Percentiles rank a stretch among this genome's conserved stretches.
These are phyloP conservation scores for Muscicapa comitata DNA, from an alignment of 2,797 vertebrate species.

Conservation along the genomic window DNA sequence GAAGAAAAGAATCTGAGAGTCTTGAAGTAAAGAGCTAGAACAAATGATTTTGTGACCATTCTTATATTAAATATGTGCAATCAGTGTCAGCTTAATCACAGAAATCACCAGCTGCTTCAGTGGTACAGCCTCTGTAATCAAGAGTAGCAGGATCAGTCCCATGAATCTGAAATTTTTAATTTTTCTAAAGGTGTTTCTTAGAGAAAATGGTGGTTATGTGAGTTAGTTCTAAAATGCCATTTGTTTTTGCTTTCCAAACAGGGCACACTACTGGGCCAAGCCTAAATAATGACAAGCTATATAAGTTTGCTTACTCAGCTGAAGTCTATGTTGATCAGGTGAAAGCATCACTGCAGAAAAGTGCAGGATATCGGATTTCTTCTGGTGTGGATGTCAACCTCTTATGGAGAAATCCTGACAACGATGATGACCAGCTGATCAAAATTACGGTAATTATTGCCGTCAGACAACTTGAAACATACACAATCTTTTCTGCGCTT, in stretches of 20 bases:
- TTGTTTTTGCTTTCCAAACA: slow-evolving; percentile 34
- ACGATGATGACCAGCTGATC: slow-evolving; percentile 88
- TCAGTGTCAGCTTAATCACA: neutral
- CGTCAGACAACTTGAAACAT: neutral
- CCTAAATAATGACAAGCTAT: slow-evolving; percentile 88
- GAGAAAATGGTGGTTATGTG: neutral
- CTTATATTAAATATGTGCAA: neutral
- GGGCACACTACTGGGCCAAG: slow-evolving; percentile 84
- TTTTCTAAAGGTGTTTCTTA: neutral
- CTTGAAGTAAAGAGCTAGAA: neutral
- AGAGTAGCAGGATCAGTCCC: neutral
- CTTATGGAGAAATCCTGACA: slow-evolving; percentile 89
- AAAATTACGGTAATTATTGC: slow-evolving; percentile 79
- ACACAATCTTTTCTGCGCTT: neutral
- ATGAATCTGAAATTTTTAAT: neutral
- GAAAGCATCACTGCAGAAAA: slow-evolving; percentile 76
- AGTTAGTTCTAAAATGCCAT: neutral
- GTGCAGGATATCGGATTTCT: slow-evolving; percentile 83
- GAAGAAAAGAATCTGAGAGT: neutral
- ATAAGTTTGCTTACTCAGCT: slow-evolving; percentile 88
- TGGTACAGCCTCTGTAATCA: neutral
- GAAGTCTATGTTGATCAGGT: slow-evolving; percentile 84
- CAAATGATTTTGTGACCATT: neutral
- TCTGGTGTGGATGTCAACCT: slow-evolving; percentile 83
- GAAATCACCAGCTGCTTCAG: neutral